Base-by-base conservation (phyloP, 1,140 invertebrate genomes). In the Brachionus paranguensis region DNA sequence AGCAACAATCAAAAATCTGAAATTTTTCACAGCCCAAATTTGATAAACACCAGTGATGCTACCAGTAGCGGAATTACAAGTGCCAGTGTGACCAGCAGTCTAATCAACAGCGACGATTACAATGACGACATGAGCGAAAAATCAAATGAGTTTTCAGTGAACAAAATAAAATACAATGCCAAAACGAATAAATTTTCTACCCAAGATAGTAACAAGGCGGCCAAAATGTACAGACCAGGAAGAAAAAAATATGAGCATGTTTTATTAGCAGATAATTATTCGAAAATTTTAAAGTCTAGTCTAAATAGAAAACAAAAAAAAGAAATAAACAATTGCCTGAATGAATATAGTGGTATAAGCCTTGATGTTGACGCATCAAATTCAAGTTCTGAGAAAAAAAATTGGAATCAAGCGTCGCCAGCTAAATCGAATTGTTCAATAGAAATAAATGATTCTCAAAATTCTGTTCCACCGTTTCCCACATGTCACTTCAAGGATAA, bases 111-210 rank as follows among this genome's bases (percentile, higher is more conserved):
- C 45, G 72, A 76, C 12, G 72, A 76, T 53, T 50, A 76, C 27
- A 50, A 76, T 76, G 72, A 76, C 27, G 45, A 76, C 53, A n/a
- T 76, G 14, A 76, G 27, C 24, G 45, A 76, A 29, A 76, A 76
- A 74, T 24, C 41, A 43, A 74, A 74, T 7, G 33, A 43, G 8
- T 27, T 20, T 24, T 33, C 47, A 37, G 53, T 81, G 24, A 81
- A 81, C 27, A 81, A 53, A 20, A 81, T 81, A 10, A 81, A 81
- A 64, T 81, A 81, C 20, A 81, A 81, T 65, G 78, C 78, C 8
- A 81, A 81, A 81, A 81, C 53, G 27, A 81, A 81, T 47, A 50
- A 24, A 45, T 14, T 76, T n/a, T 50, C 29, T 8, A 72, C 68
- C 1, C 37, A 43, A 10, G 68, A 72, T 17, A 20, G 0, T 43